Evolutionary conservation across 2,113 vertebrate genomes (phyloP), one percentile per base, ranked within the genome.

Genomic region (Plectropomus leopardus): DNA sequence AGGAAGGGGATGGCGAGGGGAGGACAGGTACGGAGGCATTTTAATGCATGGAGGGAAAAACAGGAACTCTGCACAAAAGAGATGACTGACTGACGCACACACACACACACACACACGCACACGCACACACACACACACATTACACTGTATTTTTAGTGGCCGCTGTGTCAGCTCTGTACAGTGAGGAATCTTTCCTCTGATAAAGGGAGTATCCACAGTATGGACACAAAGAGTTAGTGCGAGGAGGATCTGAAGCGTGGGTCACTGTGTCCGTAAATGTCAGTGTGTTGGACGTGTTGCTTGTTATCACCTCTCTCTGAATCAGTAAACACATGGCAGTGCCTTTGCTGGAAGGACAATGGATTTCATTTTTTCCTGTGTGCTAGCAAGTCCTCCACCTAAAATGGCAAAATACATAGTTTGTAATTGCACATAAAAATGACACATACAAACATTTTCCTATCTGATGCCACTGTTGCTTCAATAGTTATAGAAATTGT

Each of bases 21-120:
- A 72, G 65, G 32, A 54, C 60, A 65, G 66, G 53, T 28, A 55
- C 0, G 8, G 24, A 1, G 47, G 23, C 4, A 64, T 64, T 82
- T 51, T 32, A 40, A 71, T 64, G 50, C 57, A 68, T 47, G 21
- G 17, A 5, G 19, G 44, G n/a, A 10, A 34, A 70, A 67, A 65
- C 15, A 72, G 51, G 36, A 45, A 36, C 8, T n/a, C 10, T n/a
- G 13, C 19, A 45, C 16, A 36, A 74, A n/a, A 23, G 24, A 30
- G 45, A 58, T 30, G 48, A 28, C 8, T n/a, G 59, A 34, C 21
- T n/a, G n/a, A n/a, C n/a, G n/a, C n/a, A n/a, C n/a, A n/a, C n/a
- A n/a, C n/a, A n/a, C n/a, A n/a, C n/a, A n/a, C n/a, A n/a, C n/a
- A n/a, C n/a, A n/a, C n/a, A n/a, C n/a, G n/a, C n/a, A n/a, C n/a